These are phyloP conservation scores for Sisyra nigra DNA, from an alignment of 2,888 invertebrate species.

Conservation along the genomic window DNA sequence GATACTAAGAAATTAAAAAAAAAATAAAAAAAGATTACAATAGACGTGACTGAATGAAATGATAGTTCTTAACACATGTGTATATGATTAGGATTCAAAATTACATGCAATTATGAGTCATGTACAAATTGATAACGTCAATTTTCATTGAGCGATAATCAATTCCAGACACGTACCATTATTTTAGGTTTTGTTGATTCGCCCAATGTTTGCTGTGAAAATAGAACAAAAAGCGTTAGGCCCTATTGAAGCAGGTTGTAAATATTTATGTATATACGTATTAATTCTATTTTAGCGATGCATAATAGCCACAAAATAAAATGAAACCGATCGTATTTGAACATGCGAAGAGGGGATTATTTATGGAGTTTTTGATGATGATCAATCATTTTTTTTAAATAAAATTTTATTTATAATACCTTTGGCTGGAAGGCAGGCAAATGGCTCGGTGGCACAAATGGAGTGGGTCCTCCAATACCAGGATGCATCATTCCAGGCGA, in stretches of 20 bases:
- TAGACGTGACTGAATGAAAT: not conserved
- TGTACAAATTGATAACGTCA: conserved; percentile 5
- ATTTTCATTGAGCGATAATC: conserved; percentile 5
- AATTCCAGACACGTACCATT: conserved; percentile 37
- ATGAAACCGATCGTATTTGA: conserved; percentile 3
- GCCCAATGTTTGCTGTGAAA: conserved; percentile 22
- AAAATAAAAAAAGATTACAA: too few relatives aligned
- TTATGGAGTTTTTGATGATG: conserved; percentile 3
- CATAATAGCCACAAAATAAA: conserved; percentile 11
- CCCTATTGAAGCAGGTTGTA: conserved; percentile 3
- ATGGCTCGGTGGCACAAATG: conserved; percentile 80
- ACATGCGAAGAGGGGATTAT: not conserved
- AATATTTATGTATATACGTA: conserved; percentile 3
- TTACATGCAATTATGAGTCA: not conserved
- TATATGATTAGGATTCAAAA: conserved; percentile 6
- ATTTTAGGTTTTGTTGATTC: conserved; percentile 44
- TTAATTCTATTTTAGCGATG: not conserved
- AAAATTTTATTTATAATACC: conserved; percentile 33
- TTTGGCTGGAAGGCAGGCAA: conserved; percentile 77
- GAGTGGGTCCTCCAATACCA: conserved; percentile 57
- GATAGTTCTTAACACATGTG: not conserved
- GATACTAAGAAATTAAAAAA: too few relatives aligned
- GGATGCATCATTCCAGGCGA: conserved; percentile 67
- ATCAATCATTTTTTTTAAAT: conserved; percentile 7
- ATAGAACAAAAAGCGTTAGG: conserved; percentile 16